Base-by-base conservation (phyloP, 1,140 invertebrate species). In the Brachionus calyciflorus region DNA sequence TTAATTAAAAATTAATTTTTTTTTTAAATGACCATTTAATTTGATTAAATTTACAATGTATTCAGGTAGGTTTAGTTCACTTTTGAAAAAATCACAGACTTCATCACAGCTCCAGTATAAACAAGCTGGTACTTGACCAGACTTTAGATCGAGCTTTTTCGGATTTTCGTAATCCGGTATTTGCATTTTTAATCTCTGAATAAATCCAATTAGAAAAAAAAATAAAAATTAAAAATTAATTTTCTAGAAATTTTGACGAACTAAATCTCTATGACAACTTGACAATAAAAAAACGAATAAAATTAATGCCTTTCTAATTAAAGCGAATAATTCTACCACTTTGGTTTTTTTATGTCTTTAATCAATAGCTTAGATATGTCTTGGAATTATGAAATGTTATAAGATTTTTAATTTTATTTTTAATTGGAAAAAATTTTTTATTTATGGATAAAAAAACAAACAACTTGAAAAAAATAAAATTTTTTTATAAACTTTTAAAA, bases 1-100 rank as follows among this genome's bases (percentile, higher is more conserved):
- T 85, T 77, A 53, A 33, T 12, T 17, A 33, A 33, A 60, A 33
- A 30, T 33, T 4, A 33, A 30, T n/a, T 30, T 60, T 60, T 33
- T 33, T 17, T 1, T 5, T 4, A 33, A 14, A 24, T 21, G 12
- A 3, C 12, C 3, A 12, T 53, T 24, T 5, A 26, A 53, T 30
- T 57, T 57, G 7, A n/a, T n/a, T n/a, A 21, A 37, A 65, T 19
- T 21, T 73, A 73, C 69, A 40, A 51, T 49, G 51, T 73, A 73
- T 41, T 73, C 46, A 10, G 69, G 69, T 41, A 73, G 26, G 14
- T 73, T 73, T 21, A 73, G 9, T 14, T 37, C 51, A 21, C 17
- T 30, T 55, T 73, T 26, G 24, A 73, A 73, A 73, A 73, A 73
- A 21, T 73, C 33, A 55, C 69, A 73, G 21, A 73, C 69, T 40